Conservation (phyloP, 2,888 invertebrate genomes). For the Chloroclystis v-ata region DNA sequence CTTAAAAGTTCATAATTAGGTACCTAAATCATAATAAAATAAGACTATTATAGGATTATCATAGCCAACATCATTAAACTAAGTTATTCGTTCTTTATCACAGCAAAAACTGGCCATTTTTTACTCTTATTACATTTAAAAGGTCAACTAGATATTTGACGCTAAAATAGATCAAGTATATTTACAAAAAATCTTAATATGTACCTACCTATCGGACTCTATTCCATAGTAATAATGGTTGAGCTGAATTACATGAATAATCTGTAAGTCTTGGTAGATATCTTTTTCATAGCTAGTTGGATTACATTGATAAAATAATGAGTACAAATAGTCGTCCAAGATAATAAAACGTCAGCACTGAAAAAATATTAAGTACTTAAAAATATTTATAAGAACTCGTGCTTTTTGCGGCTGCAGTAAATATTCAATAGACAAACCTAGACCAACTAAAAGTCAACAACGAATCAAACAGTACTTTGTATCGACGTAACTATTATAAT, state of each 20-base stretch:
- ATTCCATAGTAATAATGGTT: slow-evolving; percentile 7
- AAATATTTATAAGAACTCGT: too few relatives aligned
- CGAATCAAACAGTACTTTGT: too few relatives aligned
- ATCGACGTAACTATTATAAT: not conserved
- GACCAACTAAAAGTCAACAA: too few relatives aligned
- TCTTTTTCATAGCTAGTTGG: slow-evolving; percentile 17
- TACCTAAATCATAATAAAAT: too few relatives aligned
- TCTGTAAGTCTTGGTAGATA: not conserved
- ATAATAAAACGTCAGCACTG: too few relatives aligned
- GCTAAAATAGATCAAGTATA: slow-evolving; percentile 39
- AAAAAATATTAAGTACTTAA: too few relatives aligned
- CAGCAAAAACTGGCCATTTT: slow-evolving; percentile 5
- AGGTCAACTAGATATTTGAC: slow-evolving; percentile 39
- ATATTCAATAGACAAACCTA: too few relatives aligned
- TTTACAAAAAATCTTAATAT: slow-evolving; percentile 19
- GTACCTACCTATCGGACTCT: slow-evolving; percentile 3
- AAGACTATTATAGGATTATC: too few relatives aligned
- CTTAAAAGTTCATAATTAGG: too few relatives aligned
- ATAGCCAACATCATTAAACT: slow-evolving; percentile 2
- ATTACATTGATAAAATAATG: slow-evolving; percentile 26
- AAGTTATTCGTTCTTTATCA: slow-evolving; percentile 4
- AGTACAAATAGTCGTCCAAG: too few relatives aligned
- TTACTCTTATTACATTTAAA: slow-evolving; percentile 29
- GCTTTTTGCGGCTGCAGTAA: too few relatives aligned
- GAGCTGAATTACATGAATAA: too few relatives aligned